Evolutionary conservation across 2,888 invertebrate species (phyloP).

Genomic region (Strigamia crassipes): DNA sequence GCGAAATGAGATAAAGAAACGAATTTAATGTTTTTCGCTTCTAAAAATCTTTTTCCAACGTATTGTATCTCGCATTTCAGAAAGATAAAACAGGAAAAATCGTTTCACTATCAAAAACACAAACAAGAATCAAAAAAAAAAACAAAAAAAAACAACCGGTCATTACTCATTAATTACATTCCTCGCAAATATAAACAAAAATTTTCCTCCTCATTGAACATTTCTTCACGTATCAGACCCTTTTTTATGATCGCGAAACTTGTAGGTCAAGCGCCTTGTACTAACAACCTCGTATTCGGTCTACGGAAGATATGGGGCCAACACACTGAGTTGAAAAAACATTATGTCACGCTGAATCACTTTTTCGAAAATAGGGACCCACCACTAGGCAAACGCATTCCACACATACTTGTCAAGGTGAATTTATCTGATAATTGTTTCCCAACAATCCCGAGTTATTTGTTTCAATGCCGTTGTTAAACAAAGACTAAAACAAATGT

Average conservation of each 20-base stretch:
- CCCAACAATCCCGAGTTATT: too few relatives aligned
- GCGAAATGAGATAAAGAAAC: too few relatives aligned
- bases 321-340: background rate
- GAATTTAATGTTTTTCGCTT: too few relatives aligned
- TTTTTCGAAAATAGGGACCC: conserved; percentile 5
- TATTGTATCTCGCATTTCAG: background rate
- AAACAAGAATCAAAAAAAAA: background rate
- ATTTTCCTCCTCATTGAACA: background rate
- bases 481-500: background rate
- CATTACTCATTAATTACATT: background rate
- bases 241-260: background rate
- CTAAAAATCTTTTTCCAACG: too few relatives aligned
- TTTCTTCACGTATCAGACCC: background rate
- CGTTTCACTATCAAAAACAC: background rate
- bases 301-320: background rate
- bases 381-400: background rate
- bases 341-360: conserved; percentile 23
- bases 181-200: background rate
- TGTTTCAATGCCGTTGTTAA: background rate
- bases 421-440: conserved; percentile 28
- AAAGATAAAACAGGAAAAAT: background rate
- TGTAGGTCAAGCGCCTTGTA: conserved; percentile 14
- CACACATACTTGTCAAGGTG: conserved; percentile 3
- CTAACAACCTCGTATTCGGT: background rate
- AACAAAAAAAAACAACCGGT: background rate